Evolutionary conservation across 2,888 invertebrate species (phyloP).

Genomic region (Agonopterix alstromeriana): DNA sequence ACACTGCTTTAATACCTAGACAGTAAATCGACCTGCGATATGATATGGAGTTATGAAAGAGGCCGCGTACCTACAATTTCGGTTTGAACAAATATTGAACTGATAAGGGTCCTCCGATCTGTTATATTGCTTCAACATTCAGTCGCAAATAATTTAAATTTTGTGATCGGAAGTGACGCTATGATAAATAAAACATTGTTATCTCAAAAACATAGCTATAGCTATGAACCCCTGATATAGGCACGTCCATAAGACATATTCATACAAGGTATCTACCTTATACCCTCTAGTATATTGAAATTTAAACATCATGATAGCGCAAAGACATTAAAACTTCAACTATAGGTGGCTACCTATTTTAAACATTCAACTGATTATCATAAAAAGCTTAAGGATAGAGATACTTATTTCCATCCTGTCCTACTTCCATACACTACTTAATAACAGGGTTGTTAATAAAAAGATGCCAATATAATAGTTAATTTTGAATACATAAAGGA

Average conservation of each 20-base stretch:
- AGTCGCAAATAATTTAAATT: conserved; percentile 16
- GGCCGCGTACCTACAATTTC: conserved; percentile 10
- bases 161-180: conserved; percentile 21
- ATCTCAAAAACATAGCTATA: too few species aligned
- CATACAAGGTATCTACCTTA: too few species aligned
- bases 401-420: conserved; percentile 3
- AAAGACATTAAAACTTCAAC: too few species aligned
- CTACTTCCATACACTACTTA: conserved; percentile 1
- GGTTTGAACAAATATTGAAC: conserved; percentile 12
- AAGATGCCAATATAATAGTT: conserved; percentile 7
- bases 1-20: too few species aligned
- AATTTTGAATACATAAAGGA: conserved; percentile 17
- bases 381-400: not conserved
- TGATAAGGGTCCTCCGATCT: conserved; percentile 9
- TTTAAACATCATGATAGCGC: too few species aligned
- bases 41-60: conserved; percentile 2
- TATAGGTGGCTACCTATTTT: not conserved
- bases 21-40: not conserved
- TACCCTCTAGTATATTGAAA: too few species aligned
- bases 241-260: too few species aligned
- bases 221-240: too few species aligned
- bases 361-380: conserved; percentile 1
- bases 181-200: not conserved
- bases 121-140: not conserved
- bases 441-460: conserved; percentile 1